Percentiles rank a stretch among this genome's conserved stretches.
Evolutionary conservation across 2,888 invertebrate species (phyloP).

Genomic region (Eristalinus aeneus): DNA sequence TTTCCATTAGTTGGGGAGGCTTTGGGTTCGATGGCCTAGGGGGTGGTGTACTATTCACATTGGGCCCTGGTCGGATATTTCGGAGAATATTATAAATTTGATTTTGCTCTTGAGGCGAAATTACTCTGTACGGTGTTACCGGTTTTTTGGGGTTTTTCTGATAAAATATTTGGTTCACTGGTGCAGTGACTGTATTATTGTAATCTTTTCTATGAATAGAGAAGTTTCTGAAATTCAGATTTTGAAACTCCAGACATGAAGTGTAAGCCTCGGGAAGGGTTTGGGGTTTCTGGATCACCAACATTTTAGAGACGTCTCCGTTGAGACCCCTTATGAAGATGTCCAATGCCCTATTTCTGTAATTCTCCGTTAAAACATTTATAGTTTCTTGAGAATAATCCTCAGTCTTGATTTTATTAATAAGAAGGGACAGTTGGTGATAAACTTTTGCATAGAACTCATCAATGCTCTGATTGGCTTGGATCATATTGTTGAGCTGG

Average conservation of each 20-base stretch:
- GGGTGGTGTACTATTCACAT: background rate
- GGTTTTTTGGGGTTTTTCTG: background rate
- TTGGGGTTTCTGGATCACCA: too few species aligned
- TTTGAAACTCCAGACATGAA: conserved; percentile 39
- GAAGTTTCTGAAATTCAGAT: conserved; percentile 24
- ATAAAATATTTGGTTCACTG: conserved; percentile 27
- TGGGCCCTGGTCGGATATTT: too few species aligned
- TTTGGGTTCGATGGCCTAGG: conserved; percentile 20
- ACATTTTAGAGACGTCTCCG: too few species aligned
- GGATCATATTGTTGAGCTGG: too few species aligned
- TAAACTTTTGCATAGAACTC: too few species aligned
- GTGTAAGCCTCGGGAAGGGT: conserved; percentile 52
- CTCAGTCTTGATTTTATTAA: too few species aligned
- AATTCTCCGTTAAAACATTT: too few species aligned
- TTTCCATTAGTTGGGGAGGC: conserved; percentile 26
- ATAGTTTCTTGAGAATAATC: too few species aligned
- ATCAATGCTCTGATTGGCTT: too few species aligned
- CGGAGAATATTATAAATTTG: conserved; percentile 20
- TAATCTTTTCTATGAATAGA: conserved; percentile 1
- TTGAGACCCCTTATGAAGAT: too few species aligned
- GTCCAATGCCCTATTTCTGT: too few species aligned
- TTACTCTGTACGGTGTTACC: background rate
- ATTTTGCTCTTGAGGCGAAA: background rate
- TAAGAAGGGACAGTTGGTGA: too few species aligned
- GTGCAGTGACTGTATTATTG: conserved; percentile 6